Conservation (phyloP, 2,113 vertebrate species). For the Zingel zingel region DNA sequence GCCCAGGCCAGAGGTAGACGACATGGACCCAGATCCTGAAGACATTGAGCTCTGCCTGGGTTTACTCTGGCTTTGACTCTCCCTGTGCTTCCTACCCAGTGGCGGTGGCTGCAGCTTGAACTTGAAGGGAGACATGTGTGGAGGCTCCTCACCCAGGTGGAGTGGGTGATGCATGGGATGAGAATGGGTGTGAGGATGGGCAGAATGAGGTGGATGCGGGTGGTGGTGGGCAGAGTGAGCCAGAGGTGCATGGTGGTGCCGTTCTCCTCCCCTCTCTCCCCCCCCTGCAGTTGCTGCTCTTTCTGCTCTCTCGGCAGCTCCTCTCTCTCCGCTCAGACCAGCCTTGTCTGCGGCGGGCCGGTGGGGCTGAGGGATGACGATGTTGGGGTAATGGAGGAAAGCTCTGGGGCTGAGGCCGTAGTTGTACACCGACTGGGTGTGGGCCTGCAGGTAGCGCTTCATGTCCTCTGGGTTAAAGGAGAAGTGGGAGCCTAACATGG, state of each 20-base stretch:
- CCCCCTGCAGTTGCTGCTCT: conserved; percentile 53
- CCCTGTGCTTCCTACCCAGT: conserved; percentile 87
- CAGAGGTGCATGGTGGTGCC: conserved; percentile 74
- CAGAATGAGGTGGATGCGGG: conserved; percentile 70
- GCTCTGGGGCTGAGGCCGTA: conserved; percentile 94
- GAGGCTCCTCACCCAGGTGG: conserved; percentile 81
- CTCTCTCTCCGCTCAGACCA: conserved; percentile 65
- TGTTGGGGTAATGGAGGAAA: conserved; percentile 92
- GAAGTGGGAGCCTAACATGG: conserved; percentile 92
- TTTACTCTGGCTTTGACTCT: conserved; percentile 79
- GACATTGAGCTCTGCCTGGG: conserved; percentile 77
- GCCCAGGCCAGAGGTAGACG: conserved; percentile 82
- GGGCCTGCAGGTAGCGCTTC: conserved; percentile 94
- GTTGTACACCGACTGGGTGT: conserved; percentile 94
- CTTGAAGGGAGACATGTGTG: conserved; percentile 89
- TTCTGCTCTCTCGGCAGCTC: conserved; percentile 56
- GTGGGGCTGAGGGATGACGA: conserved; percentile 91
- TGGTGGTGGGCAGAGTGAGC: conserved; percentile 73
- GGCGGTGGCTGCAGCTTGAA: conserved; percentile 95
- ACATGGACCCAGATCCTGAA: conserved; percentile 78
- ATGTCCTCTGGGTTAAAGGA: conserved; percentile 95
- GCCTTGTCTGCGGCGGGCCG: conserved; percentile 83
- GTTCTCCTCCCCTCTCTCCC: conserved; percentile 66
- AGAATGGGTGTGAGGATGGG: conserved; percentile 75
- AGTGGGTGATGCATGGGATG: conserved; percentile 78